Conservation (phyloP, 2,888 invertebrate species). For the Coenonympha glycerion region DNA sequence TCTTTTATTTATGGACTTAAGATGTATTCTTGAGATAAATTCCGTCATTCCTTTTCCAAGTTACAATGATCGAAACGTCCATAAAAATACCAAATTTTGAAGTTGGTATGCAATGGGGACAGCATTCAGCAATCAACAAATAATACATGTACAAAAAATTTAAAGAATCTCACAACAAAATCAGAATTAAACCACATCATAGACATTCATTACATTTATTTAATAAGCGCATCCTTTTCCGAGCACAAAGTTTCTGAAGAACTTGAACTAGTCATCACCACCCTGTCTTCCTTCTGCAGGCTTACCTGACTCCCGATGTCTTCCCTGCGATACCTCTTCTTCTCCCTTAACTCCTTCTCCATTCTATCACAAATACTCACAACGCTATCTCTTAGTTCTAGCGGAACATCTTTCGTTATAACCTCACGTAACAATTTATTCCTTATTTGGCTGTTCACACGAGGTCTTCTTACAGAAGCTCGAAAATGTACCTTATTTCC, state of each 20-base stretch:
- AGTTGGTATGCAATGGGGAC: no score
- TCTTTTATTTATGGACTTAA: no score
- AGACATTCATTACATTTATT: neutral
- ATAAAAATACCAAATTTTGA: no score
- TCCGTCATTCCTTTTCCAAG: no score
- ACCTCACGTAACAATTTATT: constrained; percentile 51
- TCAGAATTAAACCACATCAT: neutral
- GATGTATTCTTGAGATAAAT: no score
- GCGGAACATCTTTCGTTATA: constrained; percentile 48
- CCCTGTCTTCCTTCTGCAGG: constrained; percentile 17
- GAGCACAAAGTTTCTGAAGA: constrained; percentile 6
- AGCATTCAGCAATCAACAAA: no score
- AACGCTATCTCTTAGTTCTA: constrained; percentile 47
- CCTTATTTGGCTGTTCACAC: constrained; percentile 33
- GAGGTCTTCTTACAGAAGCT: constrained; percentile 14
- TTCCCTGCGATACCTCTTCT: constrained; percentile 42
- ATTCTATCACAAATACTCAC: constrained; percentile 50
- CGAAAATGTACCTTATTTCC: constrained; percentile 15
- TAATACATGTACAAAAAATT: no score
- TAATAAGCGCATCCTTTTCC: constrained; percentile 1
- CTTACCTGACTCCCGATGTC: constrained; percentile 40
- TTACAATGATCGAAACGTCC: no score
- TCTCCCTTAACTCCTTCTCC: constrained; percentile 39
- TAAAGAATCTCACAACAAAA: no score
- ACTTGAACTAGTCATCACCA: neutral